phyloP scores from a whole-genome alignment of 2,113 vertebrate genomes.

The Pomatostomus ruficeps region DNA sequence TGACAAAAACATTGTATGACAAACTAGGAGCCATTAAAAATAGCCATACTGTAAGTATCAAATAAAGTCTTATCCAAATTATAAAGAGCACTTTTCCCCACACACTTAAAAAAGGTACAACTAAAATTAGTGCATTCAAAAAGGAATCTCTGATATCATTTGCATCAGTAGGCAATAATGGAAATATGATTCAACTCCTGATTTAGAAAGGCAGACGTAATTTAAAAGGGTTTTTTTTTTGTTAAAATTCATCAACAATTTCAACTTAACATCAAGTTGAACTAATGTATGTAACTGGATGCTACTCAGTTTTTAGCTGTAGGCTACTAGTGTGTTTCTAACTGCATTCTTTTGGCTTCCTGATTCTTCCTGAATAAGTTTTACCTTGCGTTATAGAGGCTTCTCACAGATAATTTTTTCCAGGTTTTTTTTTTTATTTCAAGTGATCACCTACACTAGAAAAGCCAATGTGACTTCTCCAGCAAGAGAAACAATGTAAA shows the following conservation, averaged over 20 bases:
- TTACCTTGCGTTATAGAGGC: background rate
- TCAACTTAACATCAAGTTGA: background rate
- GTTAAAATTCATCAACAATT: background rate
- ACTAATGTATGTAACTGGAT: background rate
- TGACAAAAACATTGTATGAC: background rate
- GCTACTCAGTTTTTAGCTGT: background rate
- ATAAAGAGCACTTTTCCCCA: background rate
- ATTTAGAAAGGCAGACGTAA: background rate
- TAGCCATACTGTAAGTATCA: background rate
- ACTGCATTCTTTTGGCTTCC: background rate
- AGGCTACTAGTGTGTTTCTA: background rate
- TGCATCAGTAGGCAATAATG: background rate
- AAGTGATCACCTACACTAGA: background rate
- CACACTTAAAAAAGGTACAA: background rate
- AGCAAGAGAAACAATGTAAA: background rate
- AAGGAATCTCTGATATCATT: background rate
- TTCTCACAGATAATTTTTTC: background rate
- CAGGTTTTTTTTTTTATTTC: background rate
- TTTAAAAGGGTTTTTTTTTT: background rate
- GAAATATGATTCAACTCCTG: background rate
- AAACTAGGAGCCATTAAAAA: background rate
- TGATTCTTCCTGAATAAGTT: background rate
- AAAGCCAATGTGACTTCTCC: background rate
- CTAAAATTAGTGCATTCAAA: background rate
- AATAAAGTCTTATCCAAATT: background rate